Evolutionary conservation across 92 coral and sea anemone species (phyloP), one percentile per base, ranked within the genome.

Genomic region (Siderastrea radians): DNA sequence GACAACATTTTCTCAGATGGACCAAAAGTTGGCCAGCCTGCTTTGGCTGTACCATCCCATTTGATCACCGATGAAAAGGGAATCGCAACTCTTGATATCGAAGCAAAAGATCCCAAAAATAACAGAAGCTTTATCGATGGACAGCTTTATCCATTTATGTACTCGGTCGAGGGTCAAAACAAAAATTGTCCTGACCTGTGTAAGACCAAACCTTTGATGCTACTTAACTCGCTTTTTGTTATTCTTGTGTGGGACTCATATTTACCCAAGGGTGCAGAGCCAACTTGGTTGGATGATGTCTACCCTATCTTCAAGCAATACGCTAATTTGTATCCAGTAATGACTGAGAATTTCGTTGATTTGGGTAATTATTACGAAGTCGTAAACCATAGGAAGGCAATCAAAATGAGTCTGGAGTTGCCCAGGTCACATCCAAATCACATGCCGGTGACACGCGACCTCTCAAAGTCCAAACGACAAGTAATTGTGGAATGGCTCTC

Each of bases 391-490:
- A 86, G 68, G 26, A 80, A n/a, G 1, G 74, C 84, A 15, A 90
- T 93, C 11, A 72, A 57, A 70, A 75, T 78, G 84, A 89, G 85
- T n/a, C 67, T 95, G 87, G 74, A 85, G 17, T 66, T 95, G 47
- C 87, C 92, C 4, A 80, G 59, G 48, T 80, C 86, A 1, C 91
- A 95, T 75, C 96, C 98, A 14, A 93, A 95, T 53, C 88, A 91
- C 58, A 95, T 95, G 98, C 98, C 98, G 0, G 92, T 93, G 0
- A 86, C 96, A 51, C 84, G 98, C 16, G 96, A 95, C 51, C 88
- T 95, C 48, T 95, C 98, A 9, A 65, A 70, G 55, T 74, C 86
- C 60, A 95, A 95, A 60, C 77, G 84, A 8, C 70, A 79, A 11
- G 91, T 86, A 71, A 93, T 93, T 71, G 58, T 95, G 51, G 79